These are phyloP conservation scores for Trileptium ribeirensis DNA, from an alignment of 2,888 invertebrate genomes.

Conservation along the genomic window DNA sequence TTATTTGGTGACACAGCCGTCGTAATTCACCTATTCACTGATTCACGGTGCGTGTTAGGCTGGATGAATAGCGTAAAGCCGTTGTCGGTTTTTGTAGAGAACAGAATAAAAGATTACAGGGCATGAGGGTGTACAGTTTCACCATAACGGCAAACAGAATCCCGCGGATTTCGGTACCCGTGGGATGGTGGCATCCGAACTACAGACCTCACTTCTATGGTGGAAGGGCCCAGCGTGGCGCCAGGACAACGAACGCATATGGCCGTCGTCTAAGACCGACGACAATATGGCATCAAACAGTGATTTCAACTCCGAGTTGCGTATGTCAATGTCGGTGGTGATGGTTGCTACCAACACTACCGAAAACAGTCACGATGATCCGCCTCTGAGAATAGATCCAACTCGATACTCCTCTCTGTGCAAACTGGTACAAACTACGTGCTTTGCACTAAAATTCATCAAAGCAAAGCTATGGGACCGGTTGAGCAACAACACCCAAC, in stretches of 20 bases:
- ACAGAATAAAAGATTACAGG: slow-evolving; percentile 32
- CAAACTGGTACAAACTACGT: not conserved
- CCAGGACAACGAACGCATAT: not conserved
- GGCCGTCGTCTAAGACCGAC: not conserved
- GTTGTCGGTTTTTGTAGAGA: slow-evolving; percentile 34
- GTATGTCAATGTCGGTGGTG: slow-evolving; percentile 8
- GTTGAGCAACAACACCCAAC: not conserved
- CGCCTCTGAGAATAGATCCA: not conserved
- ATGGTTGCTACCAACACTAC: slow-evolving; percentile 25
- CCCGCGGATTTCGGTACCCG: slow-evolving; percentile 10
- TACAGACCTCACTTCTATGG: not conserved
- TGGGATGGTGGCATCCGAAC: not conserved
- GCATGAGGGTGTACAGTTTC: not conserved
- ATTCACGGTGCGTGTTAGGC: slow-evolving; percentile 32
- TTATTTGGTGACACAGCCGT: not conserved
- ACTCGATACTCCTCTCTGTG: not conserved
- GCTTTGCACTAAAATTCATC: not conserved
- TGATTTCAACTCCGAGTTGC: not conserved
- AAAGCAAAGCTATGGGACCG: not conserved
- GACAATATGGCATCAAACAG: not conserved
- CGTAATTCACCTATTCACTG: slow-evolving; percentile 27
- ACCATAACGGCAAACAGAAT: not conserved
- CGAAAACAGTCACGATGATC: not conserved
- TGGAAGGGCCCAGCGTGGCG: slow-evolving; percentile 5
- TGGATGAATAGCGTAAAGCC: slow-evolving; percentile 31